These are phyloP conservation scores for Sminthopsis crassicaudata DNA, from an alignment of 2,113 vertebrate species.

Conservation along the genomic window DNA sequence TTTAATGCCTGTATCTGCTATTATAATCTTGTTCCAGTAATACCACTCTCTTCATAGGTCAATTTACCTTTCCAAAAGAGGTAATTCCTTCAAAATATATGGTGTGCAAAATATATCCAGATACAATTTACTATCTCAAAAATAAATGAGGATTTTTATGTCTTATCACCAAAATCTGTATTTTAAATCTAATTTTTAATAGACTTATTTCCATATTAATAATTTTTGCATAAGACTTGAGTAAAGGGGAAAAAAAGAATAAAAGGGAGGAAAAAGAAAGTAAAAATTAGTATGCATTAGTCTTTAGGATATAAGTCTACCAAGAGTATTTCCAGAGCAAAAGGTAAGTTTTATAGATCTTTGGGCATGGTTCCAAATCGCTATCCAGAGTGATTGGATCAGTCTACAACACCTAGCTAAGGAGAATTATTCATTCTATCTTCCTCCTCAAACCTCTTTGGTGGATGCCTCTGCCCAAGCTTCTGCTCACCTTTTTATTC, in stretches of 20 bases:
- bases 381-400: no score
- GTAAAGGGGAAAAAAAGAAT: no score
- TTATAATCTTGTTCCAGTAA: background rate
- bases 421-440: no score
- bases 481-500: background rate
- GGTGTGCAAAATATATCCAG: background rate
- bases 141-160: background rate
- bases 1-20: no score
- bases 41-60: background rate
- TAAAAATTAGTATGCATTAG: no score
- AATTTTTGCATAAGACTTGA: no score
- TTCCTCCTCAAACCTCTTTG: background rate
- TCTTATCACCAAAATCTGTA: background rate
- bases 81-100: background rate
- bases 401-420: no score
- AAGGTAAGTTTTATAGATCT: no score
- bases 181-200: background rate
- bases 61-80: background rate
- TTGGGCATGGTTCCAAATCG: no score
- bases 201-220: background rate
- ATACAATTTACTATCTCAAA: background rate
- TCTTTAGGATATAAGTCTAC: no score
- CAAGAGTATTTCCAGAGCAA: no score
- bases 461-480: background rate
- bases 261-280: no score